Base-by-base conservation (phyloP, 2,113 vertebrate genomes). In the Leptobrachium leishanense region DNA sequence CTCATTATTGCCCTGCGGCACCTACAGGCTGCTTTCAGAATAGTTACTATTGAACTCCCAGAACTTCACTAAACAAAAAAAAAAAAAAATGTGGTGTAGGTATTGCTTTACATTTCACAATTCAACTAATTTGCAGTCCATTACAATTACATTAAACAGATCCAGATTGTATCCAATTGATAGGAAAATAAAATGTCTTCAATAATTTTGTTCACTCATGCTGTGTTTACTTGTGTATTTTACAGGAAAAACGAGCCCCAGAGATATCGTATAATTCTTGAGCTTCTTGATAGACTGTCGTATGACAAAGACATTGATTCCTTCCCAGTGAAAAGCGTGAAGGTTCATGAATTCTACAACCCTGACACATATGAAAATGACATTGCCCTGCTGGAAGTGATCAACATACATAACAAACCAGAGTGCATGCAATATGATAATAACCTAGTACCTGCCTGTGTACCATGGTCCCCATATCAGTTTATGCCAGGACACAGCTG, bases 371-470 rank as follows among this genome's bases (percentile, higher is more conserved):
- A 95, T 0, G 82, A 94, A 86, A 98, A 99, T 46, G 98, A 99
- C 90, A 98, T 99, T 31, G 97, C 98, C 64, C 87, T 99, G 86
- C 44, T 99, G 55, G 82, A 95, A 85, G 81, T 98, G 80, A 64
- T 83, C 84, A 87, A 85, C 41, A 20, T 0, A 12, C 50, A 0
- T 64, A 64, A 0, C 0, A 7, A 1, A 2, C 15, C 81, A 0
- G 9, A 62, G 0, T 99, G 97, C 54, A 4, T 85, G 3, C 0
- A 77, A 31, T 0, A 83, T 0, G 79, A 88, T 31, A 89, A 84
- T 0, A 66, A 90, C 0, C 40, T 93, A 31, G 85, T 84, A 0
- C 82, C 97, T 6, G 93, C 95, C 72, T 99, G 97, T 0, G 57
- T 98, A 0, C 97, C 97, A 40, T 99, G 97, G 97, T 93, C 96